Percentiles rank a stretch among this genome's conserved stretches.
Evolutionary conservation across 2,113 vertebrate species (phyloP).

Genomic region (Ceyx cyanopectus): DNA sequence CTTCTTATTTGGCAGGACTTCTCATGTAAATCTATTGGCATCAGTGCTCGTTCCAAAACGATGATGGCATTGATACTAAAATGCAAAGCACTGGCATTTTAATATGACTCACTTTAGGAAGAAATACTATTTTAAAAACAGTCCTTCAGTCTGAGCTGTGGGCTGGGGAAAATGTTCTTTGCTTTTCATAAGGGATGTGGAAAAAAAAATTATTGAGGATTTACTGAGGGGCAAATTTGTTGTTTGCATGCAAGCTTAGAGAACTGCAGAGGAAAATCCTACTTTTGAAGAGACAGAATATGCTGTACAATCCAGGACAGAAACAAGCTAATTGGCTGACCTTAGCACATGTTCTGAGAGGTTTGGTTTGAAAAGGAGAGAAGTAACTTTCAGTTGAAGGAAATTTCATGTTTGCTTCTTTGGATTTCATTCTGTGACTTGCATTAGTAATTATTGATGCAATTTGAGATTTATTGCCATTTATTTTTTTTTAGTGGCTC

Average conservation of each 20-base stretch:
- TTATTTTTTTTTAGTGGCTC: not conserved
- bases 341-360: not conserved
- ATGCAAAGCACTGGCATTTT: slow-evolving; percentile 8
- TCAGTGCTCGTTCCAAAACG: not conserved
- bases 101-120: slow-evolving; percentile 21
- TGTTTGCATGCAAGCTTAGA: not conserved
- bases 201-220: not conserved
- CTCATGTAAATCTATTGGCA: not conserved
- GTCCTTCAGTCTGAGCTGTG: not conserved
- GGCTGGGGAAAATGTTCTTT: not conserved
- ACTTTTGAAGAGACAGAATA: not conserved
- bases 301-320: not conserved
- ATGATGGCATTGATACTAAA: not conserved
- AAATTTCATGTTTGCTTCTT: not conserved
- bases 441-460: not conserved
- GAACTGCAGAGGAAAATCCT: not conserved
- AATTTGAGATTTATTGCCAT: not conserved
- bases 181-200: not conserved
- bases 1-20: not conserved
- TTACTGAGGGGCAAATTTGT: not conserved
- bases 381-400: not conserved
- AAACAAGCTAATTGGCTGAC: not conserved
- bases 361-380: not conserved
- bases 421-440: not conserved
- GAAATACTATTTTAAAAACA: not conserved